Conservation (phyloP, 2,113 vertebrate genomes). For the Phaethornis superciliosus region DNA sequence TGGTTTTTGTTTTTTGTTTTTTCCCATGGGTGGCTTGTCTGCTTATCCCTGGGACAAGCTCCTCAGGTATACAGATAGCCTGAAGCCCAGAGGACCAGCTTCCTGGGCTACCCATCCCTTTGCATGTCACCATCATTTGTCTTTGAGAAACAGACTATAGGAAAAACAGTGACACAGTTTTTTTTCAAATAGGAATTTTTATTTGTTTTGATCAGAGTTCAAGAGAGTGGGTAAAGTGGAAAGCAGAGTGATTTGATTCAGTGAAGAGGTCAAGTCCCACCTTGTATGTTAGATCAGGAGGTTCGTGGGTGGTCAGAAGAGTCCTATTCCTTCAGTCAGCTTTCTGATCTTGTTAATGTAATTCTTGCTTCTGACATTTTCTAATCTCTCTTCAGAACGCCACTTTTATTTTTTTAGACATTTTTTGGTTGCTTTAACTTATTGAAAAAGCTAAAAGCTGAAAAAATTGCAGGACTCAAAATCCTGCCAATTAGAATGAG, state of each 20-base stretch:
- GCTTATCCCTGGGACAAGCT: not conserved
- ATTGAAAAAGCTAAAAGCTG: conserved; percentile 60
- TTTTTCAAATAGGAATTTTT: conserved; percentile 60
- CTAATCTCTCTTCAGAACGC: conserved; percentile 44
- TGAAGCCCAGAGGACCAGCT: not conserved
- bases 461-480: conserved; percentile 36
- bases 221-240: conserved; percentile 51
- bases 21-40: not conserved
- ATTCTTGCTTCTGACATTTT: not conserved
- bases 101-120: not conserved
- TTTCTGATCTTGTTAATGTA: not conserved
- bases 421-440: conserved; percentile 57
- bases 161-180: not conserved
- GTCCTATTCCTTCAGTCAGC: conserved; percentile 33
- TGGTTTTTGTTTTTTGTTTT: not conserved
- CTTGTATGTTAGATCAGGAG: conserved; percentile 11
- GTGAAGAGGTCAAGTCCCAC: conserved; percentile 11
- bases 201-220: conserved; percentile 30
- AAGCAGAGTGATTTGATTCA: conserved; percentile 29
- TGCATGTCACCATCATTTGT: not conserved
- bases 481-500: conserved; percentile 53
- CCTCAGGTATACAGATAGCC: not conserved
- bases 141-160: not conserved
- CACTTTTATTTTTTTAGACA: conserved; percentile 3
- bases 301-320: conserved; percentile 17